Conservation (phyloP, 35 echinoderm and acorn worm species). For the Stichopus chloronotus region DNA sequence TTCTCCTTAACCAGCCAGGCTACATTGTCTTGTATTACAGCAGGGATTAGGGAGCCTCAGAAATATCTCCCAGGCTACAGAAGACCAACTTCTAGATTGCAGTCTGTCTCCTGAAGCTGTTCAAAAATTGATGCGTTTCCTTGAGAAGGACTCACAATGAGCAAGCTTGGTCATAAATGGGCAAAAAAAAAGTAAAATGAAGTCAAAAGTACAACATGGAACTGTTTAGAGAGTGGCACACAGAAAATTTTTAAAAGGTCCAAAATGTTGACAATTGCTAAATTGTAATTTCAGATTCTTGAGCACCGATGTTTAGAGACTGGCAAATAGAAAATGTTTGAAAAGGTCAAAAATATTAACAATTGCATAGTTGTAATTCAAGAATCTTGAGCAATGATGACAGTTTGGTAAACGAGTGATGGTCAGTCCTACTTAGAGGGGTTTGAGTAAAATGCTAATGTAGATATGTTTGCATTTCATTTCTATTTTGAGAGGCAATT, state of each 20-base stretch:
- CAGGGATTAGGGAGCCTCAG: conserved; percentile 46
- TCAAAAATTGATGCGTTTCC: not conserved
- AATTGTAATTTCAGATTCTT: not conserved
- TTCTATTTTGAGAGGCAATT: no score
- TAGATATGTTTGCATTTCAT: no score
- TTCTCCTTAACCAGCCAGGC: conserved; percentile 5
- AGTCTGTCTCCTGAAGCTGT: conserved; percentile 32
- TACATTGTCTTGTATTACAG: conserved; percentile 55
- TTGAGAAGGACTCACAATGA: conserved; percentile 14
- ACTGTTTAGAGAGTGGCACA: not conserved
- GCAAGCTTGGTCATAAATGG: not conserved
- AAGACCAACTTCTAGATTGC: conserved; percentile 45
- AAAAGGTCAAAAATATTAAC: no score
- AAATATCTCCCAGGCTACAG: conserved; percentile 18
- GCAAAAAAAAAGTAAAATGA: not conserved
- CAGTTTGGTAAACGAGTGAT: no score
- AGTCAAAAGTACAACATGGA: not conserved
- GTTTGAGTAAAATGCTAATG: no score
- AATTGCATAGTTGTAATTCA: no score
- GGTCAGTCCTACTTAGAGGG: no score
- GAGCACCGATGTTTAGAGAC: not conserved
- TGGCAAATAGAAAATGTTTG: no score
- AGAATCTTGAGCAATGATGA: no score
- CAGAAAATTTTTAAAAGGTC: not conserved
- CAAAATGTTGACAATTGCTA: not conserved